Percentiles rank a stretch among this genome's conserved stretches.
Conservation (phyloP, 2,797 vertebrate genomes). For the Aphelocoma californica region DNA sequence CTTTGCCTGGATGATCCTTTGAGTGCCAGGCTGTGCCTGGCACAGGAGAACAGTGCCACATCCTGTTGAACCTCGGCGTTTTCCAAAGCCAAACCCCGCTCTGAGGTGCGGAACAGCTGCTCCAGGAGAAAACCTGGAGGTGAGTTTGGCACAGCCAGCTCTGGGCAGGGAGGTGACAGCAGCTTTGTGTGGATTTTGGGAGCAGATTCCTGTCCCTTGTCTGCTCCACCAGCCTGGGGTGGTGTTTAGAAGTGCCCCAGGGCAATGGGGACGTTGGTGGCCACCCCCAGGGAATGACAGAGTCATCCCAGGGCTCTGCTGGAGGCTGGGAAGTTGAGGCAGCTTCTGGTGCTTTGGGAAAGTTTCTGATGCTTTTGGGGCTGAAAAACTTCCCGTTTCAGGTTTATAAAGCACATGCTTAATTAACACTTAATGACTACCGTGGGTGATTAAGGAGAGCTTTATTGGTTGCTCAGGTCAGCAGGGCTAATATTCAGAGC, state of each 20-base stretch:
- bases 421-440: not conserved
- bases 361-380: not conserved
- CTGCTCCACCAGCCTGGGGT: not conserved
- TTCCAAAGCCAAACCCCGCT: not conserved
- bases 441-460: not conserved
- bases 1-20: not conserved
- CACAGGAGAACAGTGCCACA: fast-evolving
- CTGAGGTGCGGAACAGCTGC: not conserved
- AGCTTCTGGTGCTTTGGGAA: not conserved
- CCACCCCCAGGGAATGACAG: not conserved
- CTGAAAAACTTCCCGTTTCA: not conserved
- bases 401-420: not conserved
- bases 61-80: fast-evolving
- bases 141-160: not conserved
- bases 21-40: not conserved
- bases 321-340: not conserved
- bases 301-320: not conserved
- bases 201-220: not conserved
- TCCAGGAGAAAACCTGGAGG: not conserved
- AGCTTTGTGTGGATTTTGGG: not conserved
- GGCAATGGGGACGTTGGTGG: not conserved
- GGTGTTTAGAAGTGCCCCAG: not conserved
- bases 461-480: not conserved
- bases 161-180: not conserved
- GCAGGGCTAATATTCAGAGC: not conserved